Base-by-base conservation (phyloP, 1,140 invertebrate genomes). In the Leptinotarsa lineolata region DNA sequence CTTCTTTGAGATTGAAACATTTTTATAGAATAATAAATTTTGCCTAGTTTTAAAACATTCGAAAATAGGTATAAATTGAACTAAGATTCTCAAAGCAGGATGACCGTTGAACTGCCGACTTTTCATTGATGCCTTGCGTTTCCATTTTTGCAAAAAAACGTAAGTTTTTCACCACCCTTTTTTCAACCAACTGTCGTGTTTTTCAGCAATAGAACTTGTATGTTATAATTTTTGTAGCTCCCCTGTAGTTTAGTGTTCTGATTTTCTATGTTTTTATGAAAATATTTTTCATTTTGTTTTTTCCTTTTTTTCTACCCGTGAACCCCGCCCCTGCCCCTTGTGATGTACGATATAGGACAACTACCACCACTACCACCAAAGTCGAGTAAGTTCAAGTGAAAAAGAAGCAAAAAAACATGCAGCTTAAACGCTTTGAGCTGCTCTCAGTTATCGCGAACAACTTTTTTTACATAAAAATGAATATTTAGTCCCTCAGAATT, bases 261-360 rank as follows among this genome's bases (percentile, higher is more conserved):
- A 61, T 20, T 73, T 68, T 68, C n/a, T 0, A 21, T 45, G 2
- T 45, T 45, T 68, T 68, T 20, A 45, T 18, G n/a, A 45, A 68
- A 46, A 46, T 45, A 22, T 45, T 68, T 68, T 68, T 68, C 66
- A 68, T 46, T 76, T 75, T 78, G 68, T 74, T 75, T 81, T 83
- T 84, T 83, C 85, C 83, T 83, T 85, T 84, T 86, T 86, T 84
- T 79, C 83, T 75, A 39, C 30, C 30, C 30, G 30, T 39, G 30
- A 39, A 39, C 8, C 74, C 72, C 77, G 64, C 24, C 48, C 72
- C 69, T 75, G 74, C 74, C 73, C 74, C 76, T 77, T 81, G 75
- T 78, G 79, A 76, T 76, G 77, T 78, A 74, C 77, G 73, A 66
- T 74, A 74, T 77, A 82, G 81, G 79, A 81, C 80, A 66, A 81